These are phyloP conservation scores for Anoplius nigerrimus DNA, from an alignment of 2,888 invertebrate species.

Conservation along the genomic window DNA sequence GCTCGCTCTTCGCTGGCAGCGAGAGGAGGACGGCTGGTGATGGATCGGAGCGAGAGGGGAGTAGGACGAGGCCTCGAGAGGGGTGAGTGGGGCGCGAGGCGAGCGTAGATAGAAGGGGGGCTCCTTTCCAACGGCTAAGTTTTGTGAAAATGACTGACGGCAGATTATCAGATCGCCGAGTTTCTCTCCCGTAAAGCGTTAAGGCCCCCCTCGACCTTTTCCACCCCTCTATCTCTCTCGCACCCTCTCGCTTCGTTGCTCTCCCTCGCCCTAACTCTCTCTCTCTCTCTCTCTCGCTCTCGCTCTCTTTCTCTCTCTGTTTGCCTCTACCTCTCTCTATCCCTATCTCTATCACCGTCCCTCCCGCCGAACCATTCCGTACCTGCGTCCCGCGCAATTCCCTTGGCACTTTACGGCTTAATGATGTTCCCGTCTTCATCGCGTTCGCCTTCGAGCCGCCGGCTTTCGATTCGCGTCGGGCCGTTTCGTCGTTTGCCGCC, in stretches of 20 bases:
- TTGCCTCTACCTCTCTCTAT: not conserved
- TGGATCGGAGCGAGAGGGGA: no score
- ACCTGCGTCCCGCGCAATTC: no score
- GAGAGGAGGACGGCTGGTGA: no score
- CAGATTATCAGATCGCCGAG: constrained; percentile 46
- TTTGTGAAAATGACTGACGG: constrained; percentile 52
- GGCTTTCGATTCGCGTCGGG: no score
- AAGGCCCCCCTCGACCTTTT: constrained; percentile 20
- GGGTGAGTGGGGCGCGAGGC: not conserved
- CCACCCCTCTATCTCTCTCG: not conserved
- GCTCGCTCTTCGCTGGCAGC: not conserved
- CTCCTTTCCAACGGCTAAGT: constrained; percentile 39
- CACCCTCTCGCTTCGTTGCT: not conserved
- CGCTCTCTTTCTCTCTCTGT: not conserved
- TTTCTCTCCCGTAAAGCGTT: constrained; percentile 43
- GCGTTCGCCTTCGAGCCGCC: no score
- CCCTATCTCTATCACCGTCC: no score
- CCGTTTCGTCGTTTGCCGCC: no score
- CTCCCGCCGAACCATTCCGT: no score
- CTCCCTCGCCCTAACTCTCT: not conserved
- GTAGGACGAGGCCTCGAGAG: no score
- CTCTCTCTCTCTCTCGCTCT: not conserved
- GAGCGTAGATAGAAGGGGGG: constrained; percentile 24
- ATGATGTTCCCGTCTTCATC: no score
- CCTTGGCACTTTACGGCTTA: no score